These are phyloP conservation scores for Eupithecia centaureata DNA, from an alignment of 2,888 invertebrate genomes.

Conservation along the genomic window DNA sequence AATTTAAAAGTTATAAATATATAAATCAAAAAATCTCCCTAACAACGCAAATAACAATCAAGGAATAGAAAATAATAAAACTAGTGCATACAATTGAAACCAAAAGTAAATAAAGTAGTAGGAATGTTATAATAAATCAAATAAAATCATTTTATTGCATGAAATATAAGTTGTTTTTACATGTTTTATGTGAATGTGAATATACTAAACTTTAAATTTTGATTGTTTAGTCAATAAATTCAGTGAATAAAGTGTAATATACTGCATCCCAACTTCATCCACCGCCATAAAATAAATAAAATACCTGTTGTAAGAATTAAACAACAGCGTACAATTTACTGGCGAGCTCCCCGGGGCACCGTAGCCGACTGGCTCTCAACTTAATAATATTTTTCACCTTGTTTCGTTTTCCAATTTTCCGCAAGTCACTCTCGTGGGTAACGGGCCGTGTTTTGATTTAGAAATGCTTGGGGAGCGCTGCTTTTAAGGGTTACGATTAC, in stretches of 20 bases:
- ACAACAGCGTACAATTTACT: constrained; percentile 5
- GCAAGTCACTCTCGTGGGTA: constrained; percentile 83
- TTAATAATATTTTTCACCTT: constrained; percentile 84
- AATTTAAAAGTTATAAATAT: too few relatives aligned
- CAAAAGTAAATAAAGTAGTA: too few relatives aligned
- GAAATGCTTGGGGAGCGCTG: constrained; percentile 62
- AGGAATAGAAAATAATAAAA: too few relatives aligned
- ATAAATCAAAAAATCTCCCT: too few relatives aligned
- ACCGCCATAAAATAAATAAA: constrained; percentile 12
- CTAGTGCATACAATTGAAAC: too few relatives aligned
- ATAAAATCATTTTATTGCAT: too few relatives aligned
- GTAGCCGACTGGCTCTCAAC: constrained; percentile 64
- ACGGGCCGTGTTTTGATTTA: constrained; percentile 81
- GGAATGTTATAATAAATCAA: too few relatives aligned
- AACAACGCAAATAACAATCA: too few relatives aligned
- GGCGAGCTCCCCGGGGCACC: constrained; percentile 38
- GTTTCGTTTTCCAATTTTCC: constrained; percentile 84
- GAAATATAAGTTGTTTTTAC: too few relatives aligned
- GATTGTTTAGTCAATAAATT: too few relatives aligned
- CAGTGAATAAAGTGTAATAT: background rate
- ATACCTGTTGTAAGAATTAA: constrained; percentile 26
- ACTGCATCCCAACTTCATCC: background rate
- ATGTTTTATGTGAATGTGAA: too few relatives aligned
- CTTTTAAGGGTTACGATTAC: constrained; percentile 49
- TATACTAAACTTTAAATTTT: too few relatives aligned